These are phyloP conservation scores for Achlya flavicornis DNA, from an alignment of 2,888 invertebrate species.

Conservation along the genomic window DNA sequence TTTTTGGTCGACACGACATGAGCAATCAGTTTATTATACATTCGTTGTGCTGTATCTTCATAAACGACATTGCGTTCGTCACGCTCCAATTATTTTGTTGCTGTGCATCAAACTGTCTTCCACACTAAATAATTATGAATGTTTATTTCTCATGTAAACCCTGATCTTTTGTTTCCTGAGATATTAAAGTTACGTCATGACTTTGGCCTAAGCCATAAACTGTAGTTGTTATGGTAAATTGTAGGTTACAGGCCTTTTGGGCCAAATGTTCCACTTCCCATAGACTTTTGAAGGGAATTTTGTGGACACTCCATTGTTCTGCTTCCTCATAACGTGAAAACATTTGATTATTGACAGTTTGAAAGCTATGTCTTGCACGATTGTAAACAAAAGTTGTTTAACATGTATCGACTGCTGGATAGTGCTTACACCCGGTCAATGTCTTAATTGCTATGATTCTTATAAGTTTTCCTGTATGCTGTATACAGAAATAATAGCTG, in stretches of 20 bases:
- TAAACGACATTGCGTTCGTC: slow-evolving; percentile 42
- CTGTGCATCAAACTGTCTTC: slow-evolving; percentile 42
- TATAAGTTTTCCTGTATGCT: slow-evolving; percentile 37
- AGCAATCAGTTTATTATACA: slow-evolving; percentile 52
- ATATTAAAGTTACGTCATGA: slow-evolving; percentile 31
- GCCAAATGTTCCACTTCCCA: background rate
- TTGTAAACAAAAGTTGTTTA: no score
- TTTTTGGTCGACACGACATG: slow-evolving; percentile 35
- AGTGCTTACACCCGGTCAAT: slow-evolving; percentile 30
- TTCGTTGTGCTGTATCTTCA: slow-evolving; percentile 42
- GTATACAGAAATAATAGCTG: background rate
- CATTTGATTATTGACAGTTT: no score
- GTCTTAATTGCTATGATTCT: slow-evolving; percentile 41
- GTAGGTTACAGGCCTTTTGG: slow-evolving; percentile 39
- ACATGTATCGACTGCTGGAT: background rate
- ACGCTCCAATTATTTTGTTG: slow-evolving; percentile 45
- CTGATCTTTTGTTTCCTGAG: background rate
- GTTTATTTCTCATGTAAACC: slow-evolving; percentile 15
- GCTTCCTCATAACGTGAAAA: no score
- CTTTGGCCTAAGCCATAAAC: slow-evolving; percentile 29
- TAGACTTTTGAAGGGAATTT: background rate
- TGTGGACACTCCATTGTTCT: background rate
- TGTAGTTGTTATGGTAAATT: slow-evolving; percentile 37
- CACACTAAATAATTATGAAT: slow-evolving; percentile 35
- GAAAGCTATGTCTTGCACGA: no score